A percentile compares a stretch with the other conserved stretches of the same genome.
Conservation (phyloP, 2,797 vertebrate genomes). For the Otus scops region DNA sequence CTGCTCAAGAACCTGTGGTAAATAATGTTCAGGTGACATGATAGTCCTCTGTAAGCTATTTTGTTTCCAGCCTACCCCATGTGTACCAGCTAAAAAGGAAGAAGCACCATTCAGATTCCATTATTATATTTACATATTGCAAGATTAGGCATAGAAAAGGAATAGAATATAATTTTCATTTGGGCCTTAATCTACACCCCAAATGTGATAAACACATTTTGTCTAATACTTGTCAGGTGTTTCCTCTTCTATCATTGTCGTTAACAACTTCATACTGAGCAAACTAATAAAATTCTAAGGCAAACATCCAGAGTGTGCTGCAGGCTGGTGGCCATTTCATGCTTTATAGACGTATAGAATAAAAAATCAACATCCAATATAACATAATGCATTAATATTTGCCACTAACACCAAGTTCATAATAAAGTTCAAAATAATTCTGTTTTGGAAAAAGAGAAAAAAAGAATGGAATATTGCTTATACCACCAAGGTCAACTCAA, state of each 20-base stretch:
- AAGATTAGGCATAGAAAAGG: background rate
- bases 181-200: background rate
- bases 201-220: background rate
- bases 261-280: background rate
- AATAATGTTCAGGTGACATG: background rate
- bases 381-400: background rate
- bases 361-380: background rate
- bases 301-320: background rate
- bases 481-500: background rate
- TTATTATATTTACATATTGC: background rate
- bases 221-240: background rate
- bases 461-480: background rate
- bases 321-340: background rate
- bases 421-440: background rate
- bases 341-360: background rate
- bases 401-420: background rate
- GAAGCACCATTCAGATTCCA: background rate
- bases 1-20: background rate
- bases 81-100: background rate
- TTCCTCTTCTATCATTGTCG: background rate
- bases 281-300: background rate
- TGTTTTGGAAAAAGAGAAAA: background rate
- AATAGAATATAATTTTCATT: background rate
- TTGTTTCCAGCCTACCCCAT: background rate
- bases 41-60: background rate